Base-by-base conservation (phyloP, 2,113 vertebrate genomes). In the Plecturocebus donacophilus region DNA sequence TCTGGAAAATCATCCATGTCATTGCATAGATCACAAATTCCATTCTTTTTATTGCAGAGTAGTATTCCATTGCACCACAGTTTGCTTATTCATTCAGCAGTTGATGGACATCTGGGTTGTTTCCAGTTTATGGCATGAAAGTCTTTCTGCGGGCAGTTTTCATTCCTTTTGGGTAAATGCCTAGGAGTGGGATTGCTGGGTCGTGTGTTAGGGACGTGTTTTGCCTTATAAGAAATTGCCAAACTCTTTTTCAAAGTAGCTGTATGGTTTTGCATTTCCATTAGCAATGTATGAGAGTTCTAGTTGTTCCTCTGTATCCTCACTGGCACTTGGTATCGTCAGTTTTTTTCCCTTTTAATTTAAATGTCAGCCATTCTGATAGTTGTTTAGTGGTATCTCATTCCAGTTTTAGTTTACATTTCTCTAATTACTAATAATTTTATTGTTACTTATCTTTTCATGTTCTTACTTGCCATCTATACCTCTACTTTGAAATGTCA, bases 91-190 rank as follows among this genome's bases (percentile, higher is more conserved):
- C 35, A 19, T 71, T 56, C 47, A 47, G 38, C 56, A 76, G 19
- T 6, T 71, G 56, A 71, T 80, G 35, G 32, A 16, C 8, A 61
- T 87, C 54, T 87, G 81, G 19, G 19, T 61, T 92, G 32, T 87
- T 94, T 92, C 54, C 61, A 87, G 80, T 73, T 92, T 87, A 20
- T 6, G 38, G 38, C n/a, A 32, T 45, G 64, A 68, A 81, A 87
- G 32, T 58, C 49, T 92, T 75, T 70, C 11, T n/a, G 68, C 92
- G 71, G 56, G 47, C 42, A 84, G 32, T 61, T 96, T 91, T 95
- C 54, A 47, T 91, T 92, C 49, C 32, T 23, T 16, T 81, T 66
- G 76, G 76, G 14, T 35, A 88, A 91, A n/a, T 66, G 52, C 20
- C 38, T 56, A 54, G 70, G 52, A 64, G 30, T 54, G 32, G 47